Evolutionary conservation across 2,888 invertebrate genomes (phyloP), one percentile per base, ranked within the genome.

Genomic region (Zele albiditarsus): DNA sequence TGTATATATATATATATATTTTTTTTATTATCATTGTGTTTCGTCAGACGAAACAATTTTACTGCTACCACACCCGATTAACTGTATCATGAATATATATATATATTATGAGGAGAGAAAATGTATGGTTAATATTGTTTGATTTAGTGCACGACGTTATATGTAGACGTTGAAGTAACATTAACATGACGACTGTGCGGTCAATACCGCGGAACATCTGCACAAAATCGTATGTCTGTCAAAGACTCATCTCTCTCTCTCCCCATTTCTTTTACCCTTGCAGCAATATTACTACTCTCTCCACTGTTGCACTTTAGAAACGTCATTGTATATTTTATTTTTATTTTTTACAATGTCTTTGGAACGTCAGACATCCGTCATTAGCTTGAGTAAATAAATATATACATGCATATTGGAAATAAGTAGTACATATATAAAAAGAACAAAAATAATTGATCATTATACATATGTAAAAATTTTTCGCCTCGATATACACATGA

Each of bases 51-150:
- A 23, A 20, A 38, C 25, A 75, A 57, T 71, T 75, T 75, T 75
- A 71, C 62, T 60, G 27, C 65, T 42, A 67, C 75, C 77, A 79
- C 69, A 74, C 75, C 78, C 73, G 76, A 74, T 79, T 79, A 79
- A 80, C 78, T 79, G 79, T 78, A 75, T 31, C 10, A n/a, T 78
- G 75, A 72, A 73, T 79, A 77, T 0, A 53, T n/a, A 20, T 23
- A 53, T 20, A 2, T n/a, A 46, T 46, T n/a, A 10, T 20, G 8
- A n/a, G n/a, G n/a, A 10, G 77, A 80, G 78, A 77, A 80, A 81
- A 81, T 78, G 76, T 75, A 69, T 70, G 76, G 71, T 78, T 75
- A 77, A 78, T 81, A 78, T 77, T 79, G 78, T 80, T 81, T 81
- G 81, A 81, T 81, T 81, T 81, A 80, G 78, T 76, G 77, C 79